Conservation (phyloP, 2,888 invertebrate species). For the Diabrotica balteata region DNA sequence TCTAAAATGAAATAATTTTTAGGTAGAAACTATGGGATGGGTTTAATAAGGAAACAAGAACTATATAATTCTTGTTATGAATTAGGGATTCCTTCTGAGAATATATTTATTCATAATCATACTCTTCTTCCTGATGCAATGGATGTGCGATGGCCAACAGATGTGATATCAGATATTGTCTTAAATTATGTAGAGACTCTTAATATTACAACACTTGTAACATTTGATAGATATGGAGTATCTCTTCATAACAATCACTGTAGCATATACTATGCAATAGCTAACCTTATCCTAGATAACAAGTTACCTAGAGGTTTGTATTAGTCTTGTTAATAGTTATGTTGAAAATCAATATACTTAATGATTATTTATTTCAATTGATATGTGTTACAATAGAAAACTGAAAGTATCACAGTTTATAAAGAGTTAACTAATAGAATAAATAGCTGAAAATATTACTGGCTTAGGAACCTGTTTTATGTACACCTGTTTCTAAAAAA, state of each 20-base stretch:
- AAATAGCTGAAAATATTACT: no score
- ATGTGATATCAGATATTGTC: conserved; percentile 69
- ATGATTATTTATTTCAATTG: no score
- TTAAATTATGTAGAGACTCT: conserved; percentile 74
- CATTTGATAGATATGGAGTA: conserved; percentile 94
- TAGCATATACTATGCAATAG: conserved; percentile 82
- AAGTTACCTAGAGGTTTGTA: conserved; percentile 76
- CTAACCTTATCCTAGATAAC: conserved; percentile 78
- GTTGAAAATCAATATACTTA: no score
- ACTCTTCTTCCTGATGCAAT: conserved; percentile 81
- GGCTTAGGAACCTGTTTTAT: no score
- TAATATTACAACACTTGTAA: conserved; percentile 84
- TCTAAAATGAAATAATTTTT: conserved; percentile 19
- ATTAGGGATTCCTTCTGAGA: conserved; percentile 79
- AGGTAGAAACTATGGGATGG: conserved; percentile 60
- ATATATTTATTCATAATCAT: conserved; percentile 76
- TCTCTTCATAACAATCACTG: conserved; percentile 93
- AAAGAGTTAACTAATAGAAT: no score
- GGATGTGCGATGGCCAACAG: conserved; percentile 76
- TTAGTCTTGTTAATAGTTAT: not conserved
- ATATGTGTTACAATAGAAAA: no score
- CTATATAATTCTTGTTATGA: conserved; percentile 80
- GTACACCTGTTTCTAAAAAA: no score
- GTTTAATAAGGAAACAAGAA: conserved; percentile 74
- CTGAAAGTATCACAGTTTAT: no score